Evolutionary conservation across 2,888 invertebrate species (phyloP), one percentile per base, ranked within the genome.

Genomic region (Cistogaster globosa): DNA sequence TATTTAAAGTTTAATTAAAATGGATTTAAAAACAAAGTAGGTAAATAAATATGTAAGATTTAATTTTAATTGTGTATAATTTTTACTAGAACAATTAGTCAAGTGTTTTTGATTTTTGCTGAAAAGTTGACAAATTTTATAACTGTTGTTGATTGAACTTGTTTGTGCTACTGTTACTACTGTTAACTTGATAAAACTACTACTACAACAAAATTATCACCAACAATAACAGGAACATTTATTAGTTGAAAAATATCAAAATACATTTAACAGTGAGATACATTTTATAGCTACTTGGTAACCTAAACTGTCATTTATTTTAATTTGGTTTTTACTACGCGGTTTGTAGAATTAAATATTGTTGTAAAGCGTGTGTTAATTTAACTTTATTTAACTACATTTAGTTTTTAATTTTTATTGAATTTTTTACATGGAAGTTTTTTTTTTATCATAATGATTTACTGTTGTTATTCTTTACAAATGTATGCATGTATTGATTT

Each of bases 11-110:
- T 48, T 48, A 53, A 18, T 1, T 20, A 53, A 45, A 75, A 82
- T 78, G 78, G 69, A 82, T 75, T 68, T 85, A 14, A 85, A 78
- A 65, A 65, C 68, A 69, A 85, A 69, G 77, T 82, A 82, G 74
- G 85, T 85, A 85, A n/a, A n/a, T n/a, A n/a, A 77, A 74, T 74
- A 79, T 62, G 5, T n/a, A 18, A 51, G 1, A 16, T 48, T 14
- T 48, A 14, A 48, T 16, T 14, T 2, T 7, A 48, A 62, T 45
- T 26, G 57, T 36, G 26, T 18, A 18, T 68, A 12, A 42, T 1
- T 12, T 42, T 32, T 32, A 32, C 2, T 7, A 32, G 8, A 32
- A 5, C 7, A 32, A 32, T 32, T 5, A 32, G 32, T 32, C 32
- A 32, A 32, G 7, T 42, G 20, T 48, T 60, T 60, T 26, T 77